Percentiles rank a stretch among this genome's conserved stretches.
These are phyloP conservation scores for Sesamia inferens DNA, from an alignment of 2,888 invertebrate genomes.

Conservation along the genomic window DNA sequence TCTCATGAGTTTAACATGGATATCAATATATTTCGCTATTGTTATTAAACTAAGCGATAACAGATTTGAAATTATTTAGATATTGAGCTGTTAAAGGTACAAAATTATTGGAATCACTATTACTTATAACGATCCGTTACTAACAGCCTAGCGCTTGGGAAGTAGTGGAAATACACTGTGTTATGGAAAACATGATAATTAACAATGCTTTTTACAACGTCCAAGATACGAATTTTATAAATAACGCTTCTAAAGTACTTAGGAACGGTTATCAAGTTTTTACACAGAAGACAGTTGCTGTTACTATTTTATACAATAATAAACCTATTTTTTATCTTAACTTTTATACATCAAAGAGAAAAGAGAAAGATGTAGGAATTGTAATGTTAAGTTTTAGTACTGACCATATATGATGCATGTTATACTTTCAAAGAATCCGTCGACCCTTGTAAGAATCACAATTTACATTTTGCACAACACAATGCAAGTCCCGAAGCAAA, in stretches of 20 bases:
- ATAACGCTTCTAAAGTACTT: conserved; percentile 27
- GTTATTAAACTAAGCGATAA: conserved; percentile 74
- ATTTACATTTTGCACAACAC: conserved; percentile 59
- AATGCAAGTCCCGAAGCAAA: conserved; percentile 70
- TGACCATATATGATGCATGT: conserved; percentile 24
- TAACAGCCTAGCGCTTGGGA: conserved; percentile 79
- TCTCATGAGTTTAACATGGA: conserved; percentile 49
- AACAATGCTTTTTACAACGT: conserved; percentile 21
- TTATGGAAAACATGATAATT: conserved; percentile 38
- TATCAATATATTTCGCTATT: conserved; percentile 61
- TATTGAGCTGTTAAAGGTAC: conserved; percentile 84
- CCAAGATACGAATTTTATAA: conserved; percentile 13
- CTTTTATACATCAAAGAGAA: conserved; percentile 53
- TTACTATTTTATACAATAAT: conserved; percentile 40
- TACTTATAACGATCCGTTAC: conserved; percentile 79
- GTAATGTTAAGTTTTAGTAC: conserved; percentile 43
- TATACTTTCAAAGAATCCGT: conserved; percentile 1
- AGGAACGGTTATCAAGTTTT: conserved; percentile 51
- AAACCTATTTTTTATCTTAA: conserved; percentile 52
- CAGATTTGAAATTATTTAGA: conserved; percentile 72
- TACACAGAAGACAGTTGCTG: conserved; percentile 41
- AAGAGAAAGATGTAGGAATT: conserved; percentile 42
- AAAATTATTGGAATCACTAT: conserved; percentile 83
- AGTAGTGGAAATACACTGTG: conserved; percentile 68
- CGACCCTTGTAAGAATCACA: conserved; percentile 49